Conservation (phyloP, 2,113 vertebrate species). For the Tetrax tetrax region DNA sequence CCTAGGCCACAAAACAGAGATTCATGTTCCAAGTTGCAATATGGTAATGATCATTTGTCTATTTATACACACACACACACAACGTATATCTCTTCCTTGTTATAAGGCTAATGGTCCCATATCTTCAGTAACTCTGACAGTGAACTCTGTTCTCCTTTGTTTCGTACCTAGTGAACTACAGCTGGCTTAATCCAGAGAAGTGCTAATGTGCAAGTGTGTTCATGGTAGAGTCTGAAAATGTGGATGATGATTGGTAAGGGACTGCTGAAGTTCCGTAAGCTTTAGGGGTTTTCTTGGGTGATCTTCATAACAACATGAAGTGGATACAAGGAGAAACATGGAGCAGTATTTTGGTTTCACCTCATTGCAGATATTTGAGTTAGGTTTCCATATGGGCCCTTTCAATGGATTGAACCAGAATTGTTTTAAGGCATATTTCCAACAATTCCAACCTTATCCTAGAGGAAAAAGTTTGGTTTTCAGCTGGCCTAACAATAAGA, state of each 20-base stretch:
- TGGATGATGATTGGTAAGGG: neutral
- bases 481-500: neutral
- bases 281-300: neutral
- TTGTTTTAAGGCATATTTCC: neutral
- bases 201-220: neutral
- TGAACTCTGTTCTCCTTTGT: neutral
- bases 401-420: neutral
- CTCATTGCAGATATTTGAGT: neutral
- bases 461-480: neutral
- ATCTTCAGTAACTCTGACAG: neutral
- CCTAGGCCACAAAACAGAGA: neutral
- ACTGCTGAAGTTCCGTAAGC: neutral
- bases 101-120: neutral
- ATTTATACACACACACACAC: neutral
- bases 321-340: neutral
- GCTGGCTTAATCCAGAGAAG: neutral
- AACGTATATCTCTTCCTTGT: neutral
- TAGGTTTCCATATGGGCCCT: neutral
- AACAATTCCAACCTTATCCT: neutral
- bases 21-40: neutral
- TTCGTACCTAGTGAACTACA: neutral
- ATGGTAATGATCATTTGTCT: neutral
- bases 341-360: neutral
- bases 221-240: neutral
- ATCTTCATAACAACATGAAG: neutral